Evolutionary conservation across 2,888 invertebrate species (phyloP), one percentile per base, ranked within the genome.

Genomic region (Caradrina clavipalpis): DNA sequence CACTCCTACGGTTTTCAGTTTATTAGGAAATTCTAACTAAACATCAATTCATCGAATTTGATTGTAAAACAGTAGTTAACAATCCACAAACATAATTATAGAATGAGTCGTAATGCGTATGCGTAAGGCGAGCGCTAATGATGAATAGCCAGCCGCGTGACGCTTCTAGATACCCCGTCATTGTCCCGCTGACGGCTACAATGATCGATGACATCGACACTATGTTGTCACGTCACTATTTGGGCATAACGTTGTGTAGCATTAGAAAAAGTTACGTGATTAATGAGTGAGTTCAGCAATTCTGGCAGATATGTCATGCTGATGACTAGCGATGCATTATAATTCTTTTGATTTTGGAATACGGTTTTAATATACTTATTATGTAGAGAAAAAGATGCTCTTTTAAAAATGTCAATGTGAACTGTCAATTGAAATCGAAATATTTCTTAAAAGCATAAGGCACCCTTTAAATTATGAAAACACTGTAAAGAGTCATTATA

Each of bases 131-230:
- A 50, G 47, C 65, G 49, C 45, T 65, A 62, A 62, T 73, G 61
- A 76, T 72, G 61, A 51, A 65, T 73, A 60, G 65, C 45, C 54
- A 35, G 49, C n/a, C 42, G 11, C 39, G 66, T 39, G 73, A 67
- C 42, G n/a, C 39, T 7, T 35, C 26, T 51, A 56, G 54, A 51
- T 55, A 47, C 50, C 3, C 56, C 42, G 54, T 54, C 47, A 35
- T 51, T 61, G 57, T 58, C 58, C 49, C 58, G 21, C 55, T 58
- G 76, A 53, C 45, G 64, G 61, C 26, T 13, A 49, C 31, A 39
- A 51, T 74, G 76, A 77, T 80, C 50, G 76, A 65, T 75, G 76
- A 53, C n/a, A 64, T 57, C 53, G 26, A 21, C 47, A 31, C 26
- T 42, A 19, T n/a, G 47, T 39, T 13, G 59, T 22, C 26, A 51